Conservation (phyloP, 2,797 vertebrate genomes). For the Coluber constrictor region DNA sequence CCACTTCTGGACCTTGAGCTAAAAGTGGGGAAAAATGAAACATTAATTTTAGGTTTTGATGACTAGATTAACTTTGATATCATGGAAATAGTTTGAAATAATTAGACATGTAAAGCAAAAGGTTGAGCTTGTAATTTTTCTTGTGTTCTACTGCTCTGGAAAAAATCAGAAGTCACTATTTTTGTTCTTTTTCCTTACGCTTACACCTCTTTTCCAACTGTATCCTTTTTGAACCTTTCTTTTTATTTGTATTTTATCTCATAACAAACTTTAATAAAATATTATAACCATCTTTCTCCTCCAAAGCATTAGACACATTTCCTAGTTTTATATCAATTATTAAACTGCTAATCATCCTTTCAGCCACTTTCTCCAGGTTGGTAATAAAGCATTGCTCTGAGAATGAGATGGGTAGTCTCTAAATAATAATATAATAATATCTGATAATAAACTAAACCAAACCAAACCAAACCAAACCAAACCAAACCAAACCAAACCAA, state of each 20-base stretch:
- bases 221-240: not conserved
- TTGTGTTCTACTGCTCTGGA: not conserved
- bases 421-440: not conserved
- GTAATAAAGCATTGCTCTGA: not conserved
- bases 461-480: no score
- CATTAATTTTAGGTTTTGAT: not conserved
- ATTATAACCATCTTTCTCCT: not conserved
- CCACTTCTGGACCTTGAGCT: not conserved
- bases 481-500: no score
- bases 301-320: not conserved
- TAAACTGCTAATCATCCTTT: not conserved
- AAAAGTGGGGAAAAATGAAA: not conserved
- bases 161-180: not conserved
- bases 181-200: not conserved
- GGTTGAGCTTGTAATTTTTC: not conserved
- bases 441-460: not conserved
- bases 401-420: not conserved
- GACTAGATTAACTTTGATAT: not conserved
- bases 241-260: not conserved
- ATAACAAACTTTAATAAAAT: not conserved
- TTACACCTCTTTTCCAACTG: not conserved
- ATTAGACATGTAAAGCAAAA: not conserved
- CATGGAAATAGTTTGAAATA: not conserved
- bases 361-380: not conserved
- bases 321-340: not conserved